These are phyloP conservation scores for Clepsis dumicolana DNA, from an alignment of 2,888 invertebrate species.

Conservation along the genomic window DNA sequence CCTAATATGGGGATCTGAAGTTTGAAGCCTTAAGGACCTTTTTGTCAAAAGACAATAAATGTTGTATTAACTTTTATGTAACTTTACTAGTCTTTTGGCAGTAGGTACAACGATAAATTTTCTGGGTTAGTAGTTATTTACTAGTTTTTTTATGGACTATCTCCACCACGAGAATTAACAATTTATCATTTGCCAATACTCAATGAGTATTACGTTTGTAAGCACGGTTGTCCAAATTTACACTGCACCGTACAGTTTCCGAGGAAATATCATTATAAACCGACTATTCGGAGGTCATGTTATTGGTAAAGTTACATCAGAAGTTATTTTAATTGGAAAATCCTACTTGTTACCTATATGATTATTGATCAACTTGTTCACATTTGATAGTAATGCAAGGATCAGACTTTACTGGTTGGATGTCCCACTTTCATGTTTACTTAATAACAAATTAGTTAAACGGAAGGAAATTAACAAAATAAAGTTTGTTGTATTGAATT, in stretches of 20 bases:
- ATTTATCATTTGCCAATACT: no score
- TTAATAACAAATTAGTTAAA: conserved; percentile 1
- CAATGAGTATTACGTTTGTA: no score
- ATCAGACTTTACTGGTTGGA: background rate
- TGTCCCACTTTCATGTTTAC: background rate
- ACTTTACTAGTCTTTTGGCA: no score
- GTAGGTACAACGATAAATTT: no score
- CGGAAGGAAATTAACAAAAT: background rate
- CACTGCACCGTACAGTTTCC: background rate
- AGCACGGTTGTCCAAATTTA: background rate
- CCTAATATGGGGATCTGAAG: no score
- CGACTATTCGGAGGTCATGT: background rate
- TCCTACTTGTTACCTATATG: background rate
- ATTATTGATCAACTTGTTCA: background rate
- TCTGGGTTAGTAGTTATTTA: no score
- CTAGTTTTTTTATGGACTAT: background rate
- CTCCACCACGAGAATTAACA: background rate
- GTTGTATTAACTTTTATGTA: no score
- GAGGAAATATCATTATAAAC: background rate
- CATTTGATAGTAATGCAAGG: background rate
- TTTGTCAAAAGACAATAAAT: background rate
- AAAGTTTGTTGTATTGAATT: background rate
- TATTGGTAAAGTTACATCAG: background rate
- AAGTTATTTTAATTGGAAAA: background rate
- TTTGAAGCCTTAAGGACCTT: no score